Evolutionary conservation across 1,140 invertebrate species (phyloP).

Genomic region (Limonius californicus): DNA sequence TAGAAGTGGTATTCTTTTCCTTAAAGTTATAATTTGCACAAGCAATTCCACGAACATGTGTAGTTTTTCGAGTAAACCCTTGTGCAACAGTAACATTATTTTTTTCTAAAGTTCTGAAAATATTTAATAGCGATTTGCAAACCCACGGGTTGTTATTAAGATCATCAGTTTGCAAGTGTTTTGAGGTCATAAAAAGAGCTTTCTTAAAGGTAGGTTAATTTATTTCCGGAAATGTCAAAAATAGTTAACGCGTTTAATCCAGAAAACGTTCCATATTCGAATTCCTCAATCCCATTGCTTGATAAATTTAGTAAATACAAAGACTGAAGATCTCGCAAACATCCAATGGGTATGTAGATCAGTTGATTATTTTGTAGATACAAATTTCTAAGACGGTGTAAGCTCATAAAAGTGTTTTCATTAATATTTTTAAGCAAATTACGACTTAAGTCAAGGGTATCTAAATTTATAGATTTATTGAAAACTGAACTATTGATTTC

Average conservation of each 20-base stretch:
- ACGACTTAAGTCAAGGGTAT: neutral
- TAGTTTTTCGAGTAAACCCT: neutral
- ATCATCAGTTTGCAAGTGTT: neutral
- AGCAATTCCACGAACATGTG: conserved; percentile 13
- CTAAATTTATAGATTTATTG: neutral
- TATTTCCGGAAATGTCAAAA: conserved; percentile 11
- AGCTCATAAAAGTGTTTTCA: neutral
- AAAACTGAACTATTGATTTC: neutral
- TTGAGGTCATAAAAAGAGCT: neutral
- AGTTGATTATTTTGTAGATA: neutral
- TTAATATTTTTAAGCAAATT: neutral
- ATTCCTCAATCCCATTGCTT: neutral
- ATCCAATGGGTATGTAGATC: neutral
- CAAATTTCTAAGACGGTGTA: neutral
- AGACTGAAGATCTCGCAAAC: neutral
- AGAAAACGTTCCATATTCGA: conserved; percentile 11
- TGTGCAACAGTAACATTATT: neutral
- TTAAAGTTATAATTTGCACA: conserved; percentile 7
- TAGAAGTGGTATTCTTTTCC: neutral
- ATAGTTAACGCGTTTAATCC: neutral
- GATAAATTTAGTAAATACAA: neutral
- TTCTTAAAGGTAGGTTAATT: neutral
- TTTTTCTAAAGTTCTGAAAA: neutral
- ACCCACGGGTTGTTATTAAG: conserved; percentile 1
- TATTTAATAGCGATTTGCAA: conserved; percentile 6